Conservation (phyloP, 1,140 invertebrate species). For the Leptopilina boulardi region DNA sequence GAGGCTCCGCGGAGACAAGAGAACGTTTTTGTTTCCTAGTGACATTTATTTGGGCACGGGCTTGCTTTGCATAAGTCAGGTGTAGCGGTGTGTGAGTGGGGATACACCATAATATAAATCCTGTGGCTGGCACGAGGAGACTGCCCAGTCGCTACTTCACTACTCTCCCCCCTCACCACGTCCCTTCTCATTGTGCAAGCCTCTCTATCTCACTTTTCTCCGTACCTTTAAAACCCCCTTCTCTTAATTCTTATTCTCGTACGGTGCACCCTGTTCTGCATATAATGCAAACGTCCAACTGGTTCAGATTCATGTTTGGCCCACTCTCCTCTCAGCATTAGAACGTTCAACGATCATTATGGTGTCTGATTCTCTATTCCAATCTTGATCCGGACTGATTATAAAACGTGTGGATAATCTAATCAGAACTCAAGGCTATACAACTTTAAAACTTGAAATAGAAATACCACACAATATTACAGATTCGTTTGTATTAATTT, state of each 20-base stretch:
- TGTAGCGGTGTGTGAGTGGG: conserved; percentile 68
- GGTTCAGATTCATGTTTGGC: conserved; percentile 52
- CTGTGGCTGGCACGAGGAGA: conserved; percentile 63
- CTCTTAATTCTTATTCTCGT: conserved; percentile 47
- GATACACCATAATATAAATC: conserved; percentile 73
- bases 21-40: conserved; percentile 73
- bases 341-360: conserved; percentile 70
- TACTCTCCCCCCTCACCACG: conserved; percentile 49
- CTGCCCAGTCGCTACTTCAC: conserved; percentile 68
- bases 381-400: background rate
- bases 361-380: conserved; percentile 1
- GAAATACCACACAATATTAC: too few relatives aligned
- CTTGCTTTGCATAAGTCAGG: conserved; percentile 74
- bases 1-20: conserved; percentile 55
- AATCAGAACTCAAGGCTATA: background rate
- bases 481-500: too few relatives aligned
- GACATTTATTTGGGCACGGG: conserved; percentile 73
- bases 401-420: background rate
- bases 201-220: conserved; percentile 4
- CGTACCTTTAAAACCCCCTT: conserved; percentile 24
- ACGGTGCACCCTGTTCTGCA: conserved; percentile 73
- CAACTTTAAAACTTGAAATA: background rate
- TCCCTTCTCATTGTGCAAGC: conserved; percentile 52
- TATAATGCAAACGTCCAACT: conserved; percentile 72
- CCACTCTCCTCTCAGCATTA: conserved; percentile 57